Base-by-base conservation (phyloP, 2,888 invertebrate genomes). In the Phasia obesa region DNA sequence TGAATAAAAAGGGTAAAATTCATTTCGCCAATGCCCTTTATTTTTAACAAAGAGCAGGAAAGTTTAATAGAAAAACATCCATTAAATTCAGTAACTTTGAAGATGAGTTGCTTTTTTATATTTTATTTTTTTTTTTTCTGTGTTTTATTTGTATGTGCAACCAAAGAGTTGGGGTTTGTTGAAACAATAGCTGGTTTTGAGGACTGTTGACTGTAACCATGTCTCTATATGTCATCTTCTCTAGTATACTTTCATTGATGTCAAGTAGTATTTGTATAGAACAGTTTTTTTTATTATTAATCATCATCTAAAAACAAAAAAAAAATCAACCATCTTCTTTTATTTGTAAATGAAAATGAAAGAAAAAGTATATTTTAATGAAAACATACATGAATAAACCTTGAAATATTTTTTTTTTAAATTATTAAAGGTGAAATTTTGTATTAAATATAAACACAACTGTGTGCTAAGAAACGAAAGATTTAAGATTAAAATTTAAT, bases 261-360 rank as follows among this genome's bases (percentile, higher is more conserved):
- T 82, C 82, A 82, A 82, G 82, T 59, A 70, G 65, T 65, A 65
- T 62, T 70, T 78, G 64, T 27, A 51, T 59, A 44, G 38, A 59
- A 59, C 35, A 65, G 38, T 44, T 62, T 77, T 62, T 77, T 74
- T 82, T 82, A 74, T 82, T 82, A 59, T 73, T 75, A 78, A 82
- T 78, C 59, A 74, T 57, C 44, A 69, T 21, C 62, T 70, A 64
- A 60, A 65, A 57, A 38, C 23, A 47, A 57, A 23, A 69, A 47
- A 80, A 64, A n/a, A 60, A 59, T 42, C 31, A 75, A 53, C 53
- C 31, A 70, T 53, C 53, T 5, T 27, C 31, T 60, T 69, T 77
- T 77, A 69, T 77, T 60, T 77, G 9, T 44, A 69, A 77, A 77
- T 77, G 51, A 77, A 13, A 31, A 31, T 0, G 38, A 25, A 57